Percentiles rank a stretch among this genome's conserved stretches.
These are phyloP conservation scores for Pocillopora grandis DNA, from an alignment of 92 coral and sea anemone species.

Conservation along the genomic window DNA sequence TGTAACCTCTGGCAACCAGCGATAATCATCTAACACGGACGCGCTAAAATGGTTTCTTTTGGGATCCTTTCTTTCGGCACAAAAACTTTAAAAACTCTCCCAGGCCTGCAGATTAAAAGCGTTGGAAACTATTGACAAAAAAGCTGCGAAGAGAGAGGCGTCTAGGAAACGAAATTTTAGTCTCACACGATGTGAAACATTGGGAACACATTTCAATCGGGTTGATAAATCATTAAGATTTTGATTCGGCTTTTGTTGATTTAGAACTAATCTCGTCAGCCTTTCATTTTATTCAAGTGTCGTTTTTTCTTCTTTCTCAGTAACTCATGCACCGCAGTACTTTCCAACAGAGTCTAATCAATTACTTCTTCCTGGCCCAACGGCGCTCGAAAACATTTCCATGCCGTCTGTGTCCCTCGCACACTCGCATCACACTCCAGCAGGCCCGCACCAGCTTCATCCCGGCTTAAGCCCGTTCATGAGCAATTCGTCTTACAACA, in stretches of 20 bases:
- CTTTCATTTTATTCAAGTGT: background rate
- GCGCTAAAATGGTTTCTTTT: slow-evolving; percentile 20
- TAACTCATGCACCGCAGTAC: slow-evolving; percentile 61
- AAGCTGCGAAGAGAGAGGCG: slow-evolving; percentile 1
- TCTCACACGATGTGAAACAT: background rate
- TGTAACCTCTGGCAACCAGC: slow-evolving; percentile 43
- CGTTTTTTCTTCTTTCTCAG: background rate
- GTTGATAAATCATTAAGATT: background rate
- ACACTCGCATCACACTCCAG: slow-evolving; percentile 69
- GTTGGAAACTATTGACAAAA: slow-evolving; percentile 15
- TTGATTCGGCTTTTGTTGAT: background rate
- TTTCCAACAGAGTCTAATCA: slow-evolving; percentile 73
- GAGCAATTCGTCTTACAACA: slow-evolving; percentile 46
- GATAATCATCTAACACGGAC: slow-evolving; percentile 12
- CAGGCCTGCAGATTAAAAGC: background rate
- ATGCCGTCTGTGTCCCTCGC: slow-evolving; percentile 57
- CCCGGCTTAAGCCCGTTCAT: slow-evolving; percentile 61
- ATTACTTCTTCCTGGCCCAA: slow-evolving; percentile 69
- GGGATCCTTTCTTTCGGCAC: background rate
- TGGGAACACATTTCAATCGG: background rate
- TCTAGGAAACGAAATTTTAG: background rate
- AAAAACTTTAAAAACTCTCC: slow-evolving; percentile 9
- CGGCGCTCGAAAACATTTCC: slow-evolving; percentile 69
- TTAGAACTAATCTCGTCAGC: background rate
- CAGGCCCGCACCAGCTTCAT: slow-evolving; percentile 55